A percentile compares a stretch with the other conserved stretches of the same genome.
phyloP scores from a whole-genome alignment of 2,797 vertebrate genomes.

The Vireo griseus region DNA sequence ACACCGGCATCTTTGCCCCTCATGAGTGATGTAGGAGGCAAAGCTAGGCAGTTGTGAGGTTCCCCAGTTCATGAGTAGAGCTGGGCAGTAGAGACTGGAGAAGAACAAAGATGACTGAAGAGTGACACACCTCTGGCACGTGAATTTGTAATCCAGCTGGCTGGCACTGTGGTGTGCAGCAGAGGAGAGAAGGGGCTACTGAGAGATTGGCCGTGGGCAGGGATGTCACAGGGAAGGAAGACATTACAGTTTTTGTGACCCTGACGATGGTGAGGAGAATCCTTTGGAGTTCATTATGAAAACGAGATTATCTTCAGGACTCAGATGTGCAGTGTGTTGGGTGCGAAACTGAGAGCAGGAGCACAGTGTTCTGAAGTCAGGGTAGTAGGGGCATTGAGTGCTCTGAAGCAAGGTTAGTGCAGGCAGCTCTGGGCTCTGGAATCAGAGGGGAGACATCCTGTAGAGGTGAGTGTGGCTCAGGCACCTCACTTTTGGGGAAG shows the following conservation, averaged over 20 bases:
- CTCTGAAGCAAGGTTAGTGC: accelerated
- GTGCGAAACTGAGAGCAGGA: neutral
- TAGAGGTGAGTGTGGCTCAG: accelerated
- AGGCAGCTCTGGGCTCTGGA: neutral
- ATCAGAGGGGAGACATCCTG: neutral
- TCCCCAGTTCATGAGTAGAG: accelerated
- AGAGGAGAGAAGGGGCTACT: neutral
- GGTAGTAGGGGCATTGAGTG: accelerated
- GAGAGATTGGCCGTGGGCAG: neutral
- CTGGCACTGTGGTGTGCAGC: neutral
- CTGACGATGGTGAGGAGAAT: neutral
- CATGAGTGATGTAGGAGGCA: neutral
- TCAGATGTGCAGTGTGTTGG: neutral
- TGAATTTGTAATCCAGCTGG: neutral
- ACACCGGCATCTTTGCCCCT: neutral
- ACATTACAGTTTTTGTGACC: neutral
- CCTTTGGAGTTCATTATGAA: neutral
- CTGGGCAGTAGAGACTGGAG: neutral
- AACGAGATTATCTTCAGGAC: neutral
- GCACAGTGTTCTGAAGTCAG: accelerated
- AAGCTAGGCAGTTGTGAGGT: neutral
- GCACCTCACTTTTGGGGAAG: accelerated
- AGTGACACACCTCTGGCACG: accelerated
- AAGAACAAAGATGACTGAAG: neutral
- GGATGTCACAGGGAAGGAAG: neutral